These are phyloP conservation scores for Pelobates fuscus DNA, from an alignment of 2,113 vertebrate species.

Conservation along the genomic window DNA sequence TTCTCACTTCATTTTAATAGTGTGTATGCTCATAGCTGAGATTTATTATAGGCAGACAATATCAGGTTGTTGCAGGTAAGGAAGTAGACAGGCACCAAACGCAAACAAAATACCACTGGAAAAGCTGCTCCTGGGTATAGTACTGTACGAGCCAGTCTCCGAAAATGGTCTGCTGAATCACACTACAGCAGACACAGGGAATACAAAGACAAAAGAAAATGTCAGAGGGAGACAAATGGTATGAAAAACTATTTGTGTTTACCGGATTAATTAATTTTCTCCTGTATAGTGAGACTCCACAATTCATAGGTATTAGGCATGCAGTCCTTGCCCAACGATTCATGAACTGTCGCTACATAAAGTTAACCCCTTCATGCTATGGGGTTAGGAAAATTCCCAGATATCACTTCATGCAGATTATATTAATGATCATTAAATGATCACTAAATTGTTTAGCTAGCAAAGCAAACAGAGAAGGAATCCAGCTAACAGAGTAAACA, in stretches of 20 bases:
- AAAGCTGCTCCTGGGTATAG: conserved; percentile 11
- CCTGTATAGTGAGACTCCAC: too few relatives aligned
- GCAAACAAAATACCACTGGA: background rate
- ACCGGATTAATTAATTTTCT: too few relatives aligned
- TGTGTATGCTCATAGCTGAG: background rate
- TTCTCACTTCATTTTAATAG: conserved; percentile 8
- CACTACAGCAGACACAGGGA: background rate
- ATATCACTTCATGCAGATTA: too few relatives aligned
- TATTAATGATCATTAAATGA: too few relatives aligned
- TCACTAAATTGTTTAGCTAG: too few relatives aligned
- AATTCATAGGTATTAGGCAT: too few relatives aligned
- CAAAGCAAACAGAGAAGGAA: too few relatives aligned
- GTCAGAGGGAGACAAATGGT: background rate
- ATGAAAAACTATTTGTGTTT: background rate
- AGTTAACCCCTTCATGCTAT: too few relatives aligned
- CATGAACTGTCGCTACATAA: too few relatives aligned
- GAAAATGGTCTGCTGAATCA: background rate
- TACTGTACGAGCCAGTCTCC: background rate
- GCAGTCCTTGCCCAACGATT: too few relatives aligned
- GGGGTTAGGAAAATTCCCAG: too few relatives aligned
- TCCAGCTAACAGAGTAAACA: too few relatives aligned
- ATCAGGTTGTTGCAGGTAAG: conserved; percentile 15
- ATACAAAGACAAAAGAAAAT: background rate
- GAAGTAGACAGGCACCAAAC: conserved; percentile 1
- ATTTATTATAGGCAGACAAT: conserved; percentile 23